Percentiles rank a stretch among this genome's conserved stretches.
Evolutionary conservation across 2,113 vertebrate genomes (phyloP).

Genomic region (Charina bottae): DNA sequence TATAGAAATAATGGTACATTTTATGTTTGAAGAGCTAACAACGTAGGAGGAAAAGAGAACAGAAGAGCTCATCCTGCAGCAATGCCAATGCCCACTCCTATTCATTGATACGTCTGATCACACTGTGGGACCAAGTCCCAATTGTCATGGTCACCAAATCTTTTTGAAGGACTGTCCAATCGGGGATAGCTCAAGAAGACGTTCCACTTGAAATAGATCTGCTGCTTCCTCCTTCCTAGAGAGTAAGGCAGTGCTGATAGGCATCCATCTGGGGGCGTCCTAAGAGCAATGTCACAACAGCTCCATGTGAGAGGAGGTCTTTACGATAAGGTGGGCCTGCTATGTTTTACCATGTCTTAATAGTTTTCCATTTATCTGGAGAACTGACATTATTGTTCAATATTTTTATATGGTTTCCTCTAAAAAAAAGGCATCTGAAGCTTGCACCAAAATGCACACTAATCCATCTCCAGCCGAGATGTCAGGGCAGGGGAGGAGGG

Average conservation of each 20-base stretch:
- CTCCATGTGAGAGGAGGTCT: neutral
- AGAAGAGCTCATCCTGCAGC: neutral
- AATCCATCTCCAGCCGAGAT: too few species aligned
- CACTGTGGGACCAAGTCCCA: neutral
- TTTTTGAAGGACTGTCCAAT: neutral
- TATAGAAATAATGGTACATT: neutral
- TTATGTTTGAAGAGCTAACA: neutral
- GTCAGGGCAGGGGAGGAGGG: too few species aligned
- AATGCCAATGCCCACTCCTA: neutral
- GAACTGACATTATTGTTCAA: too few species aligned
- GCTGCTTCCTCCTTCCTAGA: too few species aligned
- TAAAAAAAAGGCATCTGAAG: too few species aligned
- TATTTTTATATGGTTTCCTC: too few species aligned
- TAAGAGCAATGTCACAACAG: too few species aligned
- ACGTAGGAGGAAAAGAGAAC: neutral
- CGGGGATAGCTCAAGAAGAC: too few species aligned
- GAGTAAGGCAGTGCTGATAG: too few species aligned
- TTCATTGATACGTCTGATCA: neutral
- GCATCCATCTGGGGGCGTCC: too few species aligned
- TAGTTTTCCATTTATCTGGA: neutral
- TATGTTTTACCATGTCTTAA: neutral
- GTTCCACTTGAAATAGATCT: too few species aligned
- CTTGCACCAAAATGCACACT: too few species aligned
- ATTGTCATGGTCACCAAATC: neutral
- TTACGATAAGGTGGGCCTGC: neutral